A percentile compares a stretch with the other conserved stretches of the same genome.
Conservation (phyloP, 2,888 invertebrate genomes). For the Rapana venosa region DNA sequence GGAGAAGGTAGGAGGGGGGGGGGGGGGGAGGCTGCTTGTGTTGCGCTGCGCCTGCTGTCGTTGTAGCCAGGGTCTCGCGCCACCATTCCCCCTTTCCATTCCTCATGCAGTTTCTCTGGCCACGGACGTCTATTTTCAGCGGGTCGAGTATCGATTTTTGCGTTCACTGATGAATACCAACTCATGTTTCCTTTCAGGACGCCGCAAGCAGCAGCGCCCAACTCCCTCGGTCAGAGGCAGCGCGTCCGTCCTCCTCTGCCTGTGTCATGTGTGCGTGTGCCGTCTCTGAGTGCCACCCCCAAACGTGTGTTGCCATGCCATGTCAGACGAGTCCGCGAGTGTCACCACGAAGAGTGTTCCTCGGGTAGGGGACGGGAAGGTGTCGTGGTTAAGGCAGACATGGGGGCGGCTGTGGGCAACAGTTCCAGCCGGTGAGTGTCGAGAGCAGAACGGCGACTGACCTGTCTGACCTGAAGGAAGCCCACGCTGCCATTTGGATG, state of each 20-base stretch:
- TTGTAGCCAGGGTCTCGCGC: constrained; percentile 8
- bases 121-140: constrained; percentile 35
- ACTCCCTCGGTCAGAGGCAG: constrained; percentile 14
- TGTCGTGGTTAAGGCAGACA: neutral
- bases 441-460: neutral
- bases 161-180: constrained; percentile 41
- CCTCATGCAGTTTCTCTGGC: neutral
- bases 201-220: constrained; percentile 23
- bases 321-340: constrained; percentile 5
- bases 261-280: neutral
- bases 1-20: neutral
- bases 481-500: neutral
- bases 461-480: neutral
- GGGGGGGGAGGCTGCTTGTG: neutral
- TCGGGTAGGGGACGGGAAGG: neutral
- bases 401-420: neutral
- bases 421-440: neutral
- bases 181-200: constrained; percentile 38
- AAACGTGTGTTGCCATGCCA: neutral
- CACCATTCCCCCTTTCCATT: neutral
- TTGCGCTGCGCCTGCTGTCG: neutral
- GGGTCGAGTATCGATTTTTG: constrained; percentile 38
- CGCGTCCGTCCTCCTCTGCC: neutral
- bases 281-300: neutral
- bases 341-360: neutral